Conservation (phyloP, 2,888 invertebrate genomes). For the Orgyia antiqua region DNA sequence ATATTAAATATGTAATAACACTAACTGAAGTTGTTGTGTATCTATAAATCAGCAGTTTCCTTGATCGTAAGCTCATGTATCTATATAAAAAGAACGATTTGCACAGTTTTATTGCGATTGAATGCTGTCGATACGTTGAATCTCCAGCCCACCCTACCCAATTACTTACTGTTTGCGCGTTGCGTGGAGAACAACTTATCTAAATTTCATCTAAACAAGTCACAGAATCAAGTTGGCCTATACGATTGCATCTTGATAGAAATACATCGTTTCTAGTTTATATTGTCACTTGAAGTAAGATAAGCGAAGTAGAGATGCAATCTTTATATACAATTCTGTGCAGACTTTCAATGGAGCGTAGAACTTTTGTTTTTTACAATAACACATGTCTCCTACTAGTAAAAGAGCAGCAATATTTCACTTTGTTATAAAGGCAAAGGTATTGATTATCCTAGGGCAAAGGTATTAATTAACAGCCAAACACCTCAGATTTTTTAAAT, state of each 20-base stretch:
- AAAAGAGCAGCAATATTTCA: no score
- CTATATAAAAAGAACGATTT: constrained; percentile 24
- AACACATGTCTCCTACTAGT: no score
- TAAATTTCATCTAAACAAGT: constrained; percentile 67
- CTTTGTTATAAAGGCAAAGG: no score
- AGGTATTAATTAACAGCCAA: no score
- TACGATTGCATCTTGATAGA: constrained; percentile 30
- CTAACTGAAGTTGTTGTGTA: no score
- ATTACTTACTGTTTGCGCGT: constrained; percentile 60
- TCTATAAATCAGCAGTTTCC: constrained; percentile 22
- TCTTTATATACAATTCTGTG: no score
- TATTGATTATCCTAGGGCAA: no score
- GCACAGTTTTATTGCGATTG: constrained; percentile 71
- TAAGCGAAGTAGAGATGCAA: constrained; percentile 24
- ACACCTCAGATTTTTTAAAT: no score
- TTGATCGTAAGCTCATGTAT: no score
- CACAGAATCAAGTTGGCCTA: constrained; percentile 39
- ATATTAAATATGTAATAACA: no score
- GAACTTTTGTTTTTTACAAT: no score
- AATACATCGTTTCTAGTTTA: constrained; percentile 50
- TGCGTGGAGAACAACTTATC: constrained; percentile 57
- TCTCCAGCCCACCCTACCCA: constrained; percentile 55
- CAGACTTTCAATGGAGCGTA: no score
- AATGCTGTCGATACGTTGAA: constrained; percentile 55
- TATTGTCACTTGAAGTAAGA: constrained; percentile 44